Evolutionary conservation across 2,797 vertebrate genomes (phyloP), one percentile per base, ranked within the genome.

Genomic region (Dryobates pubescens): DNA sequence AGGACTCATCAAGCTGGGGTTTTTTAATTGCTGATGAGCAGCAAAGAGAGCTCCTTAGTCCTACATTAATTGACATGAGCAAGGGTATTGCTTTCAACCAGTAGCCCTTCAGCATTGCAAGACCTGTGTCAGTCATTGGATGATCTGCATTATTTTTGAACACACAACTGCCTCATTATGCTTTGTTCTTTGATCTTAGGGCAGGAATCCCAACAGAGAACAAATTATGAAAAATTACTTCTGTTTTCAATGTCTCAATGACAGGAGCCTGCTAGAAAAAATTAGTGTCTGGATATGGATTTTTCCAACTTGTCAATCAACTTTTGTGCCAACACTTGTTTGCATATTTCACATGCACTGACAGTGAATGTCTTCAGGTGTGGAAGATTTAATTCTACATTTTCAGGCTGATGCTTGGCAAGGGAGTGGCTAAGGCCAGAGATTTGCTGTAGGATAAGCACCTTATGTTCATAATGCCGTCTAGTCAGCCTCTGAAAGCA

Each of bases 361-460:
- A 38, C n/a, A 41, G 4, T 68, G 47, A 47, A 4, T 41, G 45
- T 65, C 49, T 86, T 73, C 47, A 81, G 64, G 61, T 71, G 41
- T 16, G 18, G 15, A 56, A 54, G 82, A 62, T 76, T 90, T 86
- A 92, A 57, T 87, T 77, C 67, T 74, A 34, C 5, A 5, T 67
- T 82, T 92, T 74, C 64, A 67, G 56, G 51, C 59, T 91, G 77
- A 58, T 76, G 47, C 26, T 87, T 63, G 47, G 15, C 13, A 19
- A 71, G 45, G 38, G 74, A 88, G 27, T 38, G 74, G 94, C 96
- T 97, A 98, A 98, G 97, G 98, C 51, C 96, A 96, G 97, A 97
- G 97, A 97, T 98, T 98, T 98, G 98, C 95, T 74, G 23, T 61
- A 86, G 73, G 79, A 94, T 98, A 98, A 98, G 98, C 97, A 96